Conservation (phyloP, 1,140 invertebrate genomes). For the Globodera rostochiensis region DNA sequence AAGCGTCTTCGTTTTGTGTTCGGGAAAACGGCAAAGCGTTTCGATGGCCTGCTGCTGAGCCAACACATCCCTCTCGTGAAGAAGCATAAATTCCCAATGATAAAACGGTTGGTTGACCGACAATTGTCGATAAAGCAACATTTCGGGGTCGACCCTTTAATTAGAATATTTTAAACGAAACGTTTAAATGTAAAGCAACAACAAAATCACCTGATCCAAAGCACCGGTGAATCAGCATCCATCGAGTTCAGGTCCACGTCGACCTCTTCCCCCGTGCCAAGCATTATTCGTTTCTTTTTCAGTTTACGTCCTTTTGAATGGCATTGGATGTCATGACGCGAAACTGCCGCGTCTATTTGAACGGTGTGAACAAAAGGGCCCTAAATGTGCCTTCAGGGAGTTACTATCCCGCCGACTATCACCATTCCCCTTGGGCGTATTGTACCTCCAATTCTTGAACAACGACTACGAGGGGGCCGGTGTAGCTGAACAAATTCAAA, state of each 20-base stretch:
- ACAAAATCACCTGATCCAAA: conserved; percentile 80
- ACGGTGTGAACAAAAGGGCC: conserved; percentile 87
- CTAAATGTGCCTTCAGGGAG: conserved; percentile 66
- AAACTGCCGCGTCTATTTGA: conserved; percentile 43
- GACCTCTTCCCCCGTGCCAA: conserved; percentile 91
- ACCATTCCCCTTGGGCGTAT: neutral
- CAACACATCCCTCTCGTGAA: conserved; percentile 93
- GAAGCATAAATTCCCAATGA: conserved; percentile 96
- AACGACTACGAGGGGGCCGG: conserved; percentile 79
- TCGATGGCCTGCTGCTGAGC: conserved; percentile 80
- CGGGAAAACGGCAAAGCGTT: conserved; percentile 82
- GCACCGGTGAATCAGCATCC: conserved; percentile 84
- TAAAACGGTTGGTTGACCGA: conserved; percentile 90
- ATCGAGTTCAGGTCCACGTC: conserved; percentile 63
- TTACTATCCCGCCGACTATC: neutral
- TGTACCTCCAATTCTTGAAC: conserved; percentile 72
- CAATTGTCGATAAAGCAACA: conserved; percentile 85
- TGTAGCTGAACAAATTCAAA: conserved; percentile 45
- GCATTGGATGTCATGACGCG: conserved; percentile 85
- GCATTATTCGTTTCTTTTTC: conserved; percentile 98
- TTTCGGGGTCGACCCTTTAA: conserved; percentile 83
- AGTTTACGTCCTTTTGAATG: conserved; percentile 88
- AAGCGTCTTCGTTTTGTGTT: conserved; percentile 80
- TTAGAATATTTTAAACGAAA: conserved; percentile 1
- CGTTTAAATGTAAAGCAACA: neutral